Percentiles rank a stretch among this genome's conserved stretches.
phyloP scores from a whole-genome alignment of 2,113 vertebrate species.

The Scolopax mira region DNA sequence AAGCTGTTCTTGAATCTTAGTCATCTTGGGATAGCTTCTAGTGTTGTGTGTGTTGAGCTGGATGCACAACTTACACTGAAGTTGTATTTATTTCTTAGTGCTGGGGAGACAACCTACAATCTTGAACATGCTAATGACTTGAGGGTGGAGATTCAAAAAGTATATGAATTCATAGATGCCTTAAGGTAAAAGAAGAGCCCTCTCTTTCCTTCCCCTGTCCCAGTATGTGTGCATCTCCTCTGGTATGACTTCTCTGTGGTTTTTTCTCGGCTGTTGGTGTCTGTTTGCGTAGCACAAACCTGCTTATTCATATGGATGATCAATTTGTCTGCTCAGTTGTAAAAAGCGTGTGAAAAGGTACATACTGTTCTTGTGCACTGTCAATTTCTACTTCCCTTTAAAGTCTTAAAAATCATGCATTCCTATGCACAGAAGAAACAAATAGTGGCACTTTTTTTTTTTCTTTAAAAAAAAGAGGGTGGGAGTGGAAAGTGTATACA shows the following conservation, averaged over 20 bases:
- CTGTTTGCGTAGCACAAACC: background rate
- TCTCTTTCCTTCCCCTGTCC: background rate
- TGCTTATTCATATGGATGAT: background rate
- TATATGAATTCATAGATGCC: conserved; percentile 93
- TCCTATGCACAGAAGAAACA: background rate
- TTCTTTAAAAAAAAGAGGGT: too few relatives aligned
- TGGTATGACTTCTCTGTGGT: background rate
- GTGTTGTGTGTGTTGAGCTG: background rate
- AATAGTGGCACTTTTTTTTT: background rate
- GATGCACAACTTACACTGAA: background rate
- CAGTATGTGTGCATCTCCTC: background rate
- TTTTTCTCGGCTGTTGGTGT: background rate
- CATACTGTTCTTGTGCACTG: background rate
- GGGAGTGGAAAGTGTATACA: background rate
- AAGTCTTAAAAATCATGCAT: background rate
- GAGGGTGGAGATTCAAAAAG: conserved; percentile 92
- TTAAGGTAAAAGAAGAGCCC: conserved; percentile 81
- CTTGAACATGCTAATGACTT: conserved; percentile 86
- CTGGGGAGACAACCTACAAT: conserved; percentile 90
- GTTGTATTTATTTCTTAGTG: conserved; percentile 71
- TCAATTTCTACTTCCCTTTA: background rate
- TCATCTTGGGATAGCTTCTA: background rate
- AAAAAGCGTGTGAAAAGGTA: background rate
- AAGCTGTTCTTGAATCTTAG: background rate
- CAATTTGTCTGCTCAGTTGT: background rate